Base-by-base conservation (phyloP, 2,888 invertebrate genomes). In the Saturnia pavonia region DNA sequence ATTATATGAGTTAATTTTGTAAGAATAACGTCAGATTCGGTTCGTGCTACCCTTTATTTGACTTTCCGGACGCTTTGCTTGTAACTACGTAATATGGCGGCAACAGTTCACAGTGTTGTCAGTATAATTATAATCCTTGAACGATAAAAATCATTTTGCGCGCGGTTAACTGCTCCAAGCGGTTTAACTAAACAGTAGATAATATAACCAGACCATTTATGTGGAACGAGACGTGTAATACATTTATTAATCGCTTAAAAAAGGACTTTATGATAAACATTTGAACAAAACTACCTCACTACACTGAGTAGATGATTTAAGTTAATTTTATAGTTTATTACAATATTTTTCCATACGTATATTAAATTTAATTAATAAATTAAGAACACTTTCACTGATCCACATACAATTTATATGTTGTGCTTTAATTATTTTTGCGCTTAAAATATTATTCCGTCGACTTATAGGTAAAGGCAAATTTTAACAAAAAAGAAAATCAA, bases 1-100 rank as follows among this genome's bases (percentile, higher is more conserved):
- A 90, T 91, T 93, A 92, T 92, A 93, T 92, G 94, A 92, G 94
- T 94, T 93, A 94, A 94, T 94, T 93, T 91, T 89, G 91, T 89
- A 93, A 92, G 91, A 92, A 91, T 91, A 91, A 93, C 90, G 91
- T 88, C 86, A 81, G 81, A 83, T 88, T 84, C 82, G 88, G 91
- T 91, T 90, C 89, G 88, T 88, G 86, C 89, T 89, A 88, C 87
- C 89, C 89, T 92, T 91, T 93, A 91, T 92, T 92, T 91, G 88
- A 89, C 85, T 88, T 89, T 89, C 85, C 87, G 87, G 88, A 85
- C 87, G 87, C 84, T 87, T 84, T 87, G 90, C 91, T 91, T 91
- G 89, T 91, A 92, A 90, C 88, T 27, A 86, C 84, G 85, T 88
- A 84, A 90, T 86, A 83, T 86, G 87, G 88, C 81, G 84, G 86